Evolutionary conservation across 2,113 vertebrate species (phyloP).

Genomic region (Centrocercus urophasianus): DNA sequence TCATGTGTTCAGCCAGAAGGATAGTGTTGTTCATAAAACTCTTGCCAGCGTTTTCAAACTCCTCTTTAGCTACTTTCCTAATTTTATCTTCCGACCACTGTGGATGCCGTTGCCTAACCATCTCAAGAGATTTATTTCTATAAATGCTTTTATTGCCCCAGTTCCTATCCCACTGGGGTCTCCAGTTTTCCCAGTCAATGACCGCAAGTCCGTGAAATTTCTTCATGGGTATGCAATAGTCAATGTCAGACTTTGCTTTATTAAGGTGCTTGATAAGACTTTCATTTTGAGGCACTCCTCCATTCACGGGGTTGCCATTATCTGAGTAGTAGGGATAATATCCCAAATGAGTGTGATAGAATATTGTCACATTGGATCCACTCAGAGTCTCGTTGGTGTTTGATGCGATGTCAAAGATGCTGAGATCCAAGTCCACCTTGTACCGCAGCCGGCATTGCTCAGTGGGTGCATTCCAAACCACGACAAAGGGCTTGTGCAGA

Average conservation of each 20-base stretch:
- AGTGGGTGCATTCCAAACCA: conserved; percentile 90
- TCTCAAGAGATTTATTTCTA: conserved; percentile 86
- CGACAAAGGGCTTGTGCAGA: conserved; percentile 84
- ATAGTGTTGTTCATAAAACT: conserved; percentile 89
- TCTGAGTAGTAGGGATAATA: conserved; percentile 88
- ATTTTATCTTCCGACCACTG: conserved; percentile 86
- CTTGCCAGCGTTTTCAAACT: conserved; percentile 87
- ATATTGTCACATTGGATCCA: conserved; percentile 88
- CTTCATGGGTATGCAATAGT: conserved; percentile 82
- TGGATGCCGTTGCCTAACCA: conserved; percentile 84
- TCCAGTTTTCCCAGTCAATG: conserved; percentile 94
- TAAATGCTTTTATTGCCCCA: conserved; percentile 90
- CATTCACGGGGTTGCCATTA: conserved; percentile 79
- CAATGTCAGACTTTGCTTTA: conserved; percentile 85
- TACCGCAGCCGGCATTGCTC: conserved; percentile 86
- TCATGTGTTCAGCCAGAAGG: conserved; percentile 81
- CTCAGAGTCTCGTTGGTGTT: conserved; percentile 90
- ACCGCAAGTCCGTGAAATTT: conserved; percentile 88
- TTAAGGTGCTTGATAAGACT: conserved; percentile 86
- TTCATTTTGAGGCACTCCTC: conserved; percentile 90
- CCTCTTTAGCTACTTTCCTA: conserved; percentile 83
- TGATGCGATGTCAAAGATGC: conserved; percentile 86
- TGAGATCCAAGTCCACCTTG: conserved; percentile 88
- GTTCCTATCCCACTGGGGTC: conserved; percentile 91
- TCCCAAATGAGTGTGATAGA: conserved; percentile 90